Percentiles rank a stretch among this genome's conserved stretches.
phyloP scores from a whole-genome alignment of 2,797 vertebrate species.

The Anguilla marmorata region DNA sequence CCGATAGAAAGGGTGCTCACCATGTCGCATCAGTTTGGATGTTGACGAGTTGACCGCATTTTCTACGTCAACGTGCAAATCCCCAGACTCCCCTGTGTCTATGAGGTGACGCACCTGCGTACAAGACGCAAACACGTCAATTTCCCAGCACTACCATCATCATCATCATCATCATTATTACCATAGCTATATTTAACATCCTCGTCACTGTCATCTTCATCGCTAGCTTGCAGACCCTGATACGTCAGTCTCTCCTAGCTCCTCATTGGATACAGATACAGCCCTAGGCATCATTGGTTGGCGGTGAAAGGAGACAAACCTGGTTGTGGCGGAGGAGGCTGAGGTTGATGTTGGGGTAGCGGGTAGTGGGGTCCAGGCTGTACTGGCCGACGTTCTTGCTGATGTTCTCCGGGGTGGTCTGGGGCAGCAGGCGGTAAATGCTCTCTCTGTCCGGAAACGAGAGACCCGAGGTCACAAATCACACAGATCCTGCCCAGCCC shows the following conservation, averaged over 20 bases:
- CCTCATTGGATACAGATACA: neutral
- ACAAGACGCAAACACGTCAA: neutral
- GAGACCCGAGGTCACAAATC: neutral
- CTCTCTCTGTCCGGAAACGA: constrained; percentile 79
- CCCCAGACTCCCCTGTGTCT: constrained; percentile 85
- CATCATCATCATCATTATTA: neutral
- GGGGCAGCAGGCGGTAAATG: constrained; percentile 92
- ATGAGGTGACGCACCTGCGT: constrained; percentile 88
- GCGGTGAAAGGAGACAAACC: constrained; percentile 64
- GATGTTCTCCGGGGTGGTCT: constrained; percentile 97
- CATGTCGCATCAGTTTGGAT: constrained; percentile 84
- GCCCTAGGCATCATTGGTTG: neutral
- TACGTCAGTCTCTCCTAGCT: neutral
- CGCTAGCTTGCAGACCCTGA: neutral
- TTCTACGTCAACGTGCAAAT: constrained; percentile 86
- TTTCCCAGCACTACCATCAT: neutral
- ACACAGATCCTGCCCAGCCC: neutral
- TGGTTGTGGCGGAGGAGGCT: constrained; percentile 89
- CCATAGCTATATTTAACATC: neutral
- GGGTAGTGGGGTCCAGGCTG: constrained; percentile 93
- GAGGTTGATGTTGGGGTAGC: constrained; percentile 94
- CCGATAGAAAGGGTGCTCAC: constrained; percentile 62
- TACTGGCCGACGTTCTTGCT: constrained; percentile 97
- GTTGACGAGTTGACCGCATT: constrained; percentile 86
- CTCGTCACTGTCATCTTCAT: neutral